Evolutionary conservation across 2,797 vertebrate genomes (phyloP).

Genomic region (Poecilia wingei): DNA sequence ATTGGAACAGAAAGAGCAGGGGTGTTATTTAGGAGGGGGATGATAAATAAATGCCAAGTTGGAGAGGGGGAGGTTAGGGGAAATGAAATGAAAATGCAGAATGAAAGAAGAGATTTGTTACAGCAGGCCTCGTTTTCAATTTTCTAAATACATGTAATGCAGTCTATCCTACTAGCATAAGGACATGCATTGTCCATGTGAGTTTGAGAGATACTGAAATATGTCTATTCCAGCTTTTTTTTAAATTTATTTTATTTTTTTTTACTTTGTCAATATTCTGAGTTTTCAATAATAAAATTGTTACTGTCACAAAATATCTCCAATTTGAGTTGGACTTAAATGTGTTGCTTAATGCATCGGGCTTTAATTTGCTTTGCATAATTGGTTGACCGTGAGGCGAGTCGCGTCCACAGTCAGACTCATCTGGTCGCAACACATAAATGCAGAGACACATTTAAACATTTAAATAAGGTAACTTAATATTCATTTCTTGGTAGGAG

Average conservation of each 20-base stretch:
- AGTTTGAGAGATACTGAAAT: slow-evolving; percentile 40
- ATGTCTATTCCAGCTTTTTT: slow-evolving; percentile 36
- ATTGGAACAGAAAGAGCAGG: slow-evolving; percentile 46
- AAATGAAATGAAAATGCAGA: slow-evolving; percentile 39
- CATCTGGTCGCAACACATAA: slow-evolving; percentile 44
- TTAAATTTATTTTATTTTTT: slow-evolving; percentile 4
- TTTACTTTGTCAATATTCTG: slow-evolving; percentile 12
- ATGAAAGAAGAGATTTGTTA: slow-evolving; percentile 51
- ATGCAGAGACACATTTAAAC: slow-evolving; percentile 39
- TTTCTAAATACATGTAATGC: slow-evolving; percentile 23
- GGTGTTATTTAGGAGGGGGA: slow-evolving; percentile 41
- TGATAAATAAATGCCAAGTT: slow-evolving; percentile 45
- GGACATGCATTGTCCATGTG: slow-evolving; percentile 14
- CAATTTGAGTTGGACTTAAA: slow-evolving; percentile 47
- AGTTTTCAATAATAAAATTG: slow-evolving; percentile 36
- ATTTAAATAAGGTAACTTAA: slow-evolving; percentile 36
- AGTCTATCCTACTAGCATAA: slow-evolving; percentile 18
- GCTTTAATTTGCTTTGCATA: slow-evolving; percentile 38
- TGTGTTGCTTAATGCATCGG: slow-evolving; percentile 63
- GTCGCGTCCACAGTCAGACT: slow-evolving; percentile 24
- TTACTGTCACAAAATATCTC: slow-evolving; percentile 47
- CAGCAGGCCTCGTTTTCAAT: slow-evolving; percentile 33
- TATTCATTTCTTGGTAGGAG: slow-evolving; percentile 7
- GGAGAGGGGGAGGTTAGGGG: slow-evolving; percentile 28
- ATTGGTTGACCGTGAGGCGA: slow-evolving; percentile 32